Percentiles rank a stretch among this genome's conserved stretches.
phyloP scores from a whole-genome alignment of 2,113 vertebrate species.

The Heterochromis multidens region DNA sequence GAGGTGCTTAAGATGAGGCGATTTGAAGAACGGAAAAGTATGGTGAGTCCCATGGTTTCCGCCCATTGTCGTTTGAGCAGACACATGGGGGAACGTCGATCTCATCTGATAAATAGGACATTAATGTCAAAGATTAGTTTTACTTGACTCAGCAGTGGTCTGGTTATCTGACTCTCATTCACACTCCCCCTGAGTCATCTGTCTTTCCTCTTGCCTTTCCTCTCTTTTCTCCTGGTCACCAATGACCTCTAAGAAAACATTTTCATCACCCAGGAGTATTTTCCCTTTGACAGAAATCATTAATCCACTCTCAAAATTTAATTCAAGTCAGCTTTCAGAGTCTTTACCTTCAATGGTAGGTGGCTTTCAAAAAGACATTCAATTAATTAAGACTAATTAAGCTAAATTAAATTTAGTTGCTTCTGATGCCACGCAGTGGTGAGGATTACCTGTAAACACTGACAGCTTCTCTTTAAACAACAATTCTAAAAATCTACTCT shows the following conservation, averaged over 20 bases:
- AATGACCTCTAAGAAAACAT: slow-evolving; percentile 42
- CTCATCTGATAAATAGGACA: background rate
- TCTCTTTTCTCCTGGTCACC: background rate
- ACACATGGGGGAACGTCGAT: background rate
- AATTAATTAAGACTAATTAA: slow-evolving; percentile 32
- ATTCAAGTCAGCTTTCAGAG: slow-evolving; percentile 5
- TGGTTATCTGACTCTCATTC: background rate
- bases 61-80: background rate
- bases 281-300: slow-evolving; percentile 33
- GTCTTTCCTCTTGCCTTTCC: background rate
- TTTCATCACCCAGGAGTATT: slow-evolving; percentile 15
- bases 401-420: background rate
- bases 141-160: background rate
- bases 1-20: background rate
- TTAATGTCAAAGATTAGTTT: background rate
- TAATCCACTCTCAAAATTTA: slow-evolving; percentile 29
- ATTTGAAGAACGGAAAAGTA: background rate
- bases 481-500: background rate
- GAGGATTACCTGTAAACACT: background rate
- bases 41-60: background rate
- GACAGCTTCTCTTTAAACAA: background rate
- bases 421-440: background rate
- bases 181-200: background rate
- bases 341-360: background rate
- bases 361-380: background rate